Percentiles rank a stretch among this genome's conserved stretches.
phyloP scores from a whole-genome alignment of 1,140 invertebrate genomes.

The Achroia grisella region DNA sequence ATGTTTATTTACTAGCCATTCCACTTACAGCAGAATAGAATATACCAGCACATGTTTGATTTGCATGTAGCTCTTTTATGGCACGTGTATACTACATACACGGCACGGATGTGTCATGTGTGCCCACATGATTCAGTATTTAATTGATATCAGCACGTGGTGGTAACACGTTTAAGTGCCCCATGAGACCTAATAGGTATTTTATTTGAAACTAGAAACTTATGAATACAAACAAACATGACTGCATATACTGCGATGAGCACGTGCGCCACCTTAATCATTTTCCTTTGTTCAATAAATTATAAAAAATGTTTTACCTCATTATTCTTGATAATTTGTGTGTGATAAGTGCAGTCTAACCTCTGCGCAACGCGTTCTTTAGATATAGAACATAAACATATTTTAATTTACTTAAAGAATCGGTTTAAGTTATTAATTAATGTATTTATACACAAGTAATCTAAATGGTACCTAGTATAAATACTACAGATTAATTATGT shows the following conservation, averaged over 20 bases:
- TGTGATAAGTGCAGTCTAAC: no score
- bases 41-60: background rate
- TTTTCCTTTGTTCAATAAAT: background rate
- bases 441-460: no score
- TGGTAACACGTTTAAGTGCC: constrained; percentile 27
- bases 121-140: constrained; percentile 31
- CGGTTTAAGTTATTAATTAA: no score
- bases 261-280: background rate
- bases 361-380: no score
- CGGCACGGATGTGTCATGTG: constrained; percentile 40
- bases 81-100: constrained; percentile 25
- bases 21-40: no score
- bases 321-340: no score
- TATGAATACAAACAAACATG: background rate
- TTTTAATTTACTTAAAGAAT: no score
- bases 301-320: background rate
- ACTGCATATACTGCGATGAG: background rate
- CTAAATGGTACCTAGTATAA: no score
- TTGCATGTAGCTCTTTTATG: background rate
- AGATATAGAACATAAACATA: no score
- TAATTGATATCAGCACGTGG: constrained; percentile 47
- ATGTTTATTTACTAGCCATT: no score
- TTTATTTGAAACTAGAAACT: background rate
- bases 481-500: no score
- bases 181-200: constrained; percentile 6